Evolutionary conservation across 2,888 invertebrate genomes (phyloP).

Genomic region (Beris morrisii): DNA sequence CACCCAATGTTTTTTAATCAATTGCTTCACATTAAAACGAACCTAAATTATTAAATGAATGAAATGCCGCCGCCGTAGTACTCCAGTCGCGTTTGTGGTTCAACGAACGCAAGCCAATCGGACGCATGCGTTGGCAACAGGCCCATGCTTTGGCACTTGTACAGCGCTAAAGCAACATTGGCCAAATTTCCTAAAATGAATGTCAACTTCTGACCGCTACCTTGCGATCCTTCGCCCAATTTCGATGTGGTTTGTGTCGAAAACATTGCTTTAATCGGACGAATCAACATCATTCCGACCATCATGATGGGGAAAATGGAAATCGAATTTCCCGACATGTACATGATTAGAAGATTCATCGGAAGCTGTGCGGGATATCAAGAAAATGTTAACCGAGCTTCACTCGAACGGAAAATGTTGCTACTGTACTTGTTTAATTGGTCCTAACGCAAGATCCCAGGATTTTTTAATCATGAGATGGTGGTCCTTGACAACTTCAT

Average conservation of each 20-base stretch:
- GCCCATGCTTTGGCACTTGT: constrained; percentile 98
- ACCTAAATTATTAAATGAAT: constrained; percentile 55
- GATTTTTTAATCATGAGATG: constrained; percentile 89
- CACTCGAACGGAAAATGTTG: background rate
- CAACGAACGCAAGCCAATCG: constrained; percentile 97
- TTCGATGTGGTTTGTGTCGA: constrained; percentile 88
- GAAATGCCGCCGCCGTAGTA: constrained; percentile 82
- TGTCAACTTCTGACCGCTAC: constrained; percentile 86
- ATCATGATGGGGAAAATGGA: constrained; percentile 99
- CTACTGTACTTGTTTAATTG: constrained; percentile 78
- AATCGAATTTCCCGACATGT: constrained; percentile 99
- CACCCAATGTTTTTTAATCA: constrained; percentile 5
- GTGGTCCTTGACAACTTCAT: constrained; percentile 80
- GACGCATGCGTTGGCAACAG: constrained; percentile 94
- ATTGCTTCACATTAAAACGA: constrained; percentile 9
- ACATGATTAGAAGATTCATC: constrained; percentile 99
- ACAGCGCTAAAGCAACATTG: constrained; percentile 87
- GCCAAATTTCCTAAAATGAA: constrained; percentile 92
- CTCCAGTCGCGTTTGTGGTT: constrained; percentile 82
- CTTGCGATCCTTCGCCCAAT: constrained; percentile 91
- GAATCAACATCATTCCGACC: constrained; percentile 98
- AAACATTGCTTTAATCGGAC: constrained; percentile 94
- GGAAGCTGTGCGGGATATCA: constrained; percentile 61
- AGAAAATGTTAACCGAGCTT: background rate
- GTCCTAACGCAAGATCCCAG: constrained; percentile 95